A percentile compares a stretch with the other conserved stretches of the same genome.
phyloP scores from a whole-genome alignment of 2,797 vertebrate genomes.

The Helicolenus hilgendorfi region DNA sequence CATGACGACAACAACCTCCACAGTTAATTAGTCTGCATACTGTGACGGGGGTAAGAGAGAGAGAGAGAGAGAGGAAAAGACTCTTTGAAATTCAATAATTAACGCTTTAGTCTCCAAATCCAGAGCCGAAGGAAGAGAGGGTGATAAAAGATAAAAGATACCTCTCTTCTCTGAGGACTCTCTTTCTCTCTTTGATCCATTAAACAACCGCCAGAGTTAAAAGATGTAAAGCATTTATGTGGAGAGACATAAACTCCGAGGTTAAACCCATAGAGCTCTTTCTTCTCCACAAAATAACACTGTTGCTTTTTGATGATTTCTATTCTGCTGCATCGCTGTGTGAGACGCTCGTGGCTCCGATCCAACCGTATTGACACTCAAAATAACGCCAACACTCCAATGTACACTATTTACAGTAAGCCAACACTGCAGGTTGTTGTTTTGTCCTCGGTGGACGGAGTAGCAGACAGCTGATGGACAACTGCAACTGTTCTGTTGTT shows the following conservation, averaged over 20 bases:
- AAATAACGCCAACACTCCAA: not conserved
- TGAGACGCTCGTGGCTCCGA: not conserved
- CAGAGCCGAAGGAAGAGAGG: conserved; percentile 27
- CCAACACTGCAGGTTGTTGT: conserved; percentile 30
- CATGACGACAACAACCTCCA: conserved; percentile 22
- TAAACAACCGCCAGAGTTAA: conserved; percentile 3
- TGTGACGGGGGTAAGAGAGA: not conserved
- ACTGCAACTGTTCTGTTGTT: conserved; percentile 64
- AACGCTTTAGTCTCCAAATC: conserved; percentile 46
- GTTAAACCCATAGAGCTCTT: conserved; percentile 4
- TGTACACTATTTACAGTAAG: conserved; percentile 45
- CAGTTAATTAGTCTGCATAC: conserved; percentile 33
- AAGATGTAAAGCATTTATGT: conserved; percentile 35
- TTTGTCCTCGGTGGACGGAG: conserved; percentile 5
- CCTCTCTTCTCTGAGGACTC: not conserved
- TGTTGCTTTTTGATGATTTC: not conserved
- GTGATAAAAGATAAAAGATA: conserved; percentile 44
- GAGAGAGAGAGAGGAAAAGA: not conserved
- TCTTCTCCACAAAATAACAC: not conserved
- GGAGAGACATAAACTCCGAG: not conserved
- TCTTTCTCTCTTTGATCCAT: conserved; percentile 36
- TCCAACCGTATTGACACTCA: conserved; percentile 1
- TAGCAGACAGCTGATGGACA: conserved; percentile 53
- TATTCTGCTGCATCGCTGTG: not conserved
- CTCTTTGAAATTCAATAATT: conserved; percentile 67